phyloP scores from a whole-genome alignment of 2,797 vertebrate species.

The Sardinella longiceps region DNA sequence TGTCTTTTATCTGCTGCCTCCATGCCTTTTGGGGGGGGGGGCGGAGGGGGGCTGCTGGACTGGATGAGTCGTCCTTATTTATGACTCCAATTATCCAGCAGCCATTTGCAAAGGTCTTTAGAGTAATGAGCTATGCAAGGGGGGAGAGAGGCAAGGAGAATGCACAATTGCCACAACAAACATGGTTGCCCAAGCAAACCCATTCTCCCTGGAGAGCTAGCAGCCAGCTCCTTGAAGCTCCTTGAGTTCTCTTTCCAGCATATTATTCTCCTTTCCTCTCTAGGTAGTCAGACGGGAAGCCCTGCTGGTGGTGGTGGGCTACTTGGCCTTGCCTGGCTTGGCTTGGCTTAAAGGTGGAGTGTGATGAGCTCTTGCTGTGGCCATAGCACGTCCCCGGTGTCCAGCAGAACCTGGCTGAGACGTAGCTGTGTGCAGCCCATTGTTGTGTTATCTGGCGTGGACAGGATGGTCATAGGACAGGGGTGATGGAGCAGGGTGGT shows the following conservation, averaged over 20 bases:
- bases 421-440: not conserved
- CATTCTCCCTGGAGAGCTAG: not conserved
- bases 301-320: not conserved
- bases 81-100: slow-evolving; percentile 42
- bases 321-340: not conserved
- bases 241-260: not conserved
- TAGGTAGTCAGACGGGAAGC: not conserved
- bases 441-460: not conserved
- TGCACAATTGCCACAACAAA: slow-evolving; percentile 28
- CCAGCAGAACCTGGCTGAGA: not conserved
- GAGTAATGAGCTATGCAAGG: slow-evolving; percentile 44
- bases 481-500: too few relatives aligned
- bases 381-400: not conserved
- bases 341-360: not conserved
- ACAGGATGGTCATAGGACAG: not conserved
- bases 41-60: slow-evolving; percentile 41
- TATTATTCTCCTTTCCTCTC: not conserved
- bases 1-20: slow-evolving; percentile 52
- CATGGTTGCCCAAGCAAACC: not conserved
- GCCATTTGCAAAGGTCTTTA: slow-evolving; percentile 49
- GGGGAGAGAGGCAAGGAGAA: slow-evolving; percentile 33
- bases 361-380: not conserved
- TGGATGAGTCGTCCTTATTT: slow-evolving; percentile 47
- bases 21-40: slow-evolving; percentile 48
- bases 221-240: not conserved